Evolutionary conservation across 2,888 invertebrate genomes (phyloP), one percentile per base, ranked within the genome.

Genomic region (Catocala nupta): DNA sequence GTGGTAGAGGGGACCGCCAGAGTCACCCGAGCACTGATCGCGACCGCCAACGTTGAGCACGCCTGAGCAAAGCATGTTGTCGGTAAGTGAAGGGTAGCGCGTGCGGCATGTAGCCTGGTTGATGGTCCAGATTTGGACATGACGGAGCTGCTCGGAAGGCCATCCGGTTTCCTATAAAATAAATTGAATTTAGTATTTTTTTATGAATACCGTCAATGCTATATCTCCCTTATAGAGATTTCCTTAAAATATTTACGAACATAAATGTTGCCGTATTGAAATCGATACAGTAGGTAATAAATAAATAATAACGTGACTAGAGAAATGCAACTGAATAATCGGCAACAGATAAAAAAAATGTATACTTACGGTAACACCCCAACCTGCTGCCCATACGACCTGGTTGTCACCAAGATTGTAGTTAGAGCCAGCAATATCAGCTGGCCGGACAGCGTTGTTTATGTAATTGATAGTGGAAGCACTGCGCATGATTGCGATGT

Each of bases 401-500:
- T 78, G 71, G 58, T 86, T 83, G 58, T 86, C 87, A 34, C 36
- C 72, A 1, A 85, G 58, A 45, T 72, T 68, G 66, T 87, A 89
- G 59, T 79, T 86, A 25, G 81, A 4, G 5, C 86, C 84, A 45
- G 89, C 84, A 33, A 88, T 82, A 10, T 65, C 60, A 9, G 60
- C 87, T 0, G 82, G 57, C 1, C 65, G 63, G 0, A 81, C 78
- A 10, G 56, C 57, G 36, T 72, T 78, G 47, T 57, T 77, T 39
- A 53, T 9, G 42, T 42, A 59, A 4, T 6, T 13, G 3, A 59
- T 59, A 13, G 13, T 44, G 12, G 60, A 50, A 3, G 70, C 25
- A 0, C 82, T 67, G 10, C 81, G 85, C 25, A 93, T 13, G 5
- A 94, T 69, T 9, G 87, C 83, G 12, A 93, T 68, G 63, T 94